phyloP scores from a whole-genome alignment of 2,113 vertebrate genomes.

The Collichthys lucidus region DNA sequence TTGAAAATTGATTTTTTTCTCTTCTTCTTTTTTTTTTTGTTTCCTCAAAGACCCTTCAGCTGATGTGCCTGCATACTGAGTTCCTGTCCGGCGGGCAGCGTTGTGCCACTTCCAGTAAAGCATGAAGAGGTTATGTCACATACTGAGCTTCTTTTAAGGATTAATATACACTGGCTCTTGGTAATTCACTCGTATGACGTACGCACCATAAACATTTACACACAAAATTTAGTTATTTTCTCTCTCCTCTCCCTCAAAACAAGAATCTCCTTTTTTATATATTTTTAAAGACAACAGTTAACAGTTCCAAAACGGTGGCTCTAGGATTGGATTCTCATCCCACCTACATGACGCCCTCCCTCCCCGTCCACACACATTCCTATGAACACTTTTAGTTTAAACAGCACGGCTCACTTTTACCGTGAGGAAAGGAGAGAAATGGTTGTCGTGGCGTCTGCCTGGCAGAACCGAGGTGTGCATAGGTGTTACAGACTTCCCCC shows the following conservation, averaged over 20 bases:
- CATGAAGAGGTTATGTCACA: conserved; percentile 72
- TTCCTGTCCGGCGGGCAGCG: not conserved
- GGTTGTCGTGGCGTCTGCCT: conserved; percentile 51
- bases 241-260: conserved; percentile 68
- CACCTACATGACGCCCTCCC: conserved; percentile 43
- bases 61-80: conserved; percentile 5
- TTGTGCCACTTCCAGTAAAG: conserved; percentile 67
- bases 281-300: conserved; percentile 80
- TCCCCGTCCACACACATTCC: conserved; percentile 73
- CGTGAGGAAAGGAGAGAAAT: conserved; percentile 21
- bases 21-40: not conserved
- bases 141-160: conserved; percentile 80
- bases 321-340: conserved; percentile 35
- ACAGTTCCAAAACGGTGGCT: conserved; percentile 90
- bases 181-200: conserved; percentile 78
- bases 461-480: conserved; percentile 79
- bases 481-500: conserved; percentile 69
- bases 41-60: not conserved
- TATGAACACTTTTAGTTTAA: conserved; percentile 68
- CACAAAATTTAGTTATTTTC: conserved; percentile 74
- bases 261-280: conserved; percentile 67
- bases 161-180: conserved; percentile 83
- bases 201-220: conserved; percentile 83
- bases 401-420: conserved; percentile 90
- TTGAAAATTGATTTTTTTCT: not conserved